A percentile compares a stretch with the other conserved stretches of the same genome.
Conservation (phyloP, 2,797 vertebrate genomes). For the Uromys caudimaculatus region DNA sequence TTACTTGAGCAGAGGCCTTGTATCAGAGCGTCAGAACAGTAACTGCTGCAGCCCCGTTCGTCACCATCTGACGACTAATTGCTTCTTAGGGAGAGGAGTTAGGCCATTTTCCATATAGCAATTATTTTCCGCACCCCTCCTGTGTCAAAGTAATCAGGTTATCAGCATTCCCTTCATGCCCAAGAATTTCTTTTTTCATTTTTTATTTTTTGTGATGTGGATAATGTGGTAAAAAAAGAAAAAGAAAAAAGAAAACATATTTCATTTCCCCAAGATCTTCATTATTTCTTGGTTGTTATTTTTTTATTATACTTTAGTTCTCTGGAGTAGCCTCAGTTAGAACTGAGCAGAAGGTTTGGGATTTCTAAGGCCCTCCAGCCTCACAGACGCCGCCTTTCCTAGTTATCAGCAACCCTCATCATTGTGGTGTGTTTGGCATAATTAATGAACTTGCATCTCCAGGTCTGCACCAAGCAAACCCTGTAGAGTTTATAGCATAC, state of each 20-base stretch:
- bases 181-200: background rate
- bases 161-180: background rate
- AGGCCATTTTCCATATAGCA: background rate
- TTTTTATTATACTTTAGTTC: background rate
- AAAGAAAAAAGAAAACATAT: background rate
- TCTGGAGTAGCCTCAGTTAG: background rate
- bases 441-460: background rate
- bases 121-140: background rate
- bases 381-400: background rate
- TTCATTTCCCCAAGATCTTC: background rate
- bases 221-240: background rate
- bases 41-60: too few species aligned
- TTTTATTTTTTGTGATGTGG: background rate
- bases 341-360: background rate
- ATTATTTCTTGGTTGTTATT: background rate
- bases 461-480: background rate
- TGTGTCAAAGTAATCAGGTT: fast-evolving
- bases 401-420: background rate
- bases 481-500: background rate
- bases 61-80: background rate
- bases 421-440: background rate
- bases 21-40: background rate
- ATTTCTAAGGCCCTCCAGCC: background rate
- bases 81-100: background rate
- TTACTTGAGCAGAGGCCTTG: background rate